These are phyloP conservation scores for Astreopora myriophthalma DNA, from an alignment of 64 coral and sea anemone genomes.

Conservation along the genomic window DNA sequence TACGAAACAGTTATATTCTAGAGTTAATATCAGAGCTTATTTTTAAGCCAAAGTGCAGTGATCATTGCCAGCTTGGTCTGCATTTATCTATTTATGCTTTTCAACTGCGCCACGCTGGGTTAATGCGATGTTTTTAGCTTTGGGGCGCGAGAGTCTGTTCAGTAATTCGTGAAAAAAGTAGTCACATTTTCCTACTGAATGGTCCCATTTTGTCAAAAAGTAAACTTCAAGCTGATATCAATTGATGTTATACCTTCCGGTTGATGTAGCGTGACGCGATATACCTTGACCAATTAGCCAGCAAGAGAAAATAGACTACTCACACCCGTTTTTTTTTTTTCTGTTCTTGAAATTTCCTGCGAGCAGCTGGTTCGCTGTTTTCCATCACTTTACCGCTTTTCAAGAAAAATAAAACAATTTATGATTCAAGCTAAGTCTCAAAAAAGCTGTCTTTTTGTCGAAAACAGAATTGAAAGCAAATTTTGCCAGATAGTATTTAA, in stretches of 20 bases:
- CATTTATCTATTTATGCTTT: no score
- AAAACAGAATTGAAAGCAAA: background rate
- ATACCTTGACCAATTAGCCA: background rate
- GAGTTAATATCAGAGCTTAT: no score
- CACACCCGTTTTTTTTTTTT: background rate
- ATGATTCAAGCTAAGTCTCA: background rate
- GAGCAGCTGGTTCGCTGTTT: background rate
- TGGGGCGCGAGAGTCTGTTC: no score
- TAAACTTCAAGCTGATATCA: background rate
- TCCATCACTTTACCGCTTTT: slow-evolving; percentile 2
- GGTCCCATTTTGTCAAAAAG: background rate
- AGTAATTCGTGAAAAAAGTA: background rate
- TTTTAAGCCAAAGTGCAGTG: no score
- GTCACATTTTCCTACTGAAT: background rate
- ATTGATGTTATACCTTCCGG: background rate
- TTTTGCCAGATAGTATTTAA: background rate
- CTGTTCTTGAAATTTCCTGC: background rate
- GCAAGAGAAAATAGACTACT: background rate
- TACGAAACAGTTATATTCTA: no score
- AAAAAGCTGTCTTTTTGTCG: background rate
- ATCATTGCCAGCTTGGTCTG: no score
- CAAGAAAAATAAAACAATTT: background rate
- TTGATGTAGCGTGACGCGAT: background rate
- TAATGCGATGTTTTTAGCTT: no score
- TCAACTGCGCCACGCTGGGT: no score